Base-by-base conservation (phyloP, 2,888 invertebrate species). In the Hermodice carunculata region DNA sequence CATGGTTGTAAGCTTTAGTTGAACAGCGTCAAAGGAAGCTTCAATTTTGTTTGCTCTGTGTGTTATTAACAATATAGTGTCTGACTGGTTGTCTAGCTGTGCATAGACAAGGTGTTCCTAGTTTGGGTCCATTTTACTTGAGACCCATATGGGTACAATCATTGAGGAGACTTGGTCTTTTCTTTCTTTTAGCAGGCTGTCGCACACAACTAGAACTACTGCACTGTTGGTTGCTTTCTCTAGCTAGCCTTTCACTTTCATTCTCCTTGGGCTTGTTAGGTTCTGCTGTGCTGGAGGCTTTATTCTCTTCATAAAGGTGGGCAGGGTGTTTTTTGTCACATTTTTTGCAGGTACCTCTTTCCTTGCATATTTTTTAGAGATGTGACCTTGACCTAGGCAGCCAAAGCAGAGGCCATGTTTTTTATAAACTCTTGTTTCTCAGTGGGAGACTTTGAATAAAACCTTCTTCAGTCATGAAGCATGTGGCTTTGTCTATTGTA, bases 141-240 rank as follows among this genome's bases (percentile, higher is more conserved):
- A 67, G 3, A 74, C 31, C 51, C 61, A 71, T 3, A 73, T 72
- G 17, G 73, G 73, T 0, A 76, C 54, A 51, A 76, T 66, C 64
- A 64, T 59, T n/a, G 67, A 64, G 3, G 56, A 29, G 19, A n/a
- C n/a, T n/a, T n/a, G 44, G 32, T 28, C 29, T 32, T 19, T 14
- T n/a, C n/a, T n/a, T n/a, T n/a, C n/a, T n/a, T n/a, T n/a, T n/a
- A n/a, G n/a, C n/a, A n/a, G n/a, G n/a, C n/a, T n/a, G n/a, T n/a
- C n/a, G n/a, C n/a, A n/a, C n/a, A n/a, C n/a, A n/a, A n/a, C n/a
- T n/a, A n/a, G n/a, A n/a, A n/a, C n/a, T n/a, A n/a, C n/a, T n/a
- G n/a, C n/a, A n/a, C n/a, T n/a, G n/a, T n/a, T n/a, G n/a, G n/a
- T n/a, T n/a, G n/a, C n/a, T n/a, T n/a, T n/a, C n/a, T n/a, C n/a